Evolutionary conservation across 2,888 invertebrate genomes (phyloP).

Genomic region (Limulus polyphemus): DNA sequence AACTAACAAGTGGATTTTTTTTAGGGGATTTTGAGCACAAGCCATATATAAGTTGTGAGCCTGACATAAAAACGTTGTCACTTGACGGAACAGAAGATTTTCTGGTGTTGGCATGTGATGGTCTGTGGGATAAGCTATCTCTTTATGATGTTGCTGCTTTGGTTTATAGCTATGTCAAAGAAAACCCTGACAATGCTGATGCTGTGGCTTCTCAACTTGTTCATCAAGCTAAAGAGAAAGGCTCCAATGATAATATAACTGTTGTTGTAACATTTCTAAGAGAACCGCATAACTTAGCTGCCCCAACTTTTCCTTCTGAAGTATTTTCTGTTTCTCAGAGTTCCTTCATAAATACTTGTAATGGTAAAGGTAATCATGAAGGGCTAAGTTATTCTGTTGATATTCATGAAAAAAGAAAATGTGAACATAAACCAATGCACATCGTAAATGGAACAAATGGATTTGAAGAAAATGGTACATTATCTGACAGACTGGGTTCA

Average conservation of each 20-base stretch:
- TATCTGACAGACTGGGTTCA: too few relatives aligned
- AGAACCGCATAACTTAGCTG: constrained; percentile 18
- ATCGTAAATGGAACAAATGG: too few relatives aligned
- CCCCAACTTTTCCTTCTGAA: too few relatives aligned
- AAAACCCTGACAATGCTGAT: constrained; percentile 49
- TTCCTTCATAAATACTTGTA: too few relatives aligned
- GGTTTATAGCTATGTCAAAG: constrained; percentile 55
- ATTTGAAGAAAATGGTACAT: too few relatives aligned
- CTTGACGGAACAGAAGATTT: constrained; percentile 73
- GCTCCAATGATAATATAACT: constrained; percentile 79
- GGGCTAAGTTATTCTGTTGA: too few relatives aligned
- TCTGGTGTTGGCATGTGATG: constrained; percentile 82
- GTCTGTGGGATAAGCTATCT: constrained; percentile 71
- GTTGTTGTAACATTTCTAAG: constrained; percentile 74
- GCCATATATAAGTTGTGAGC: constrained; percentile 67
- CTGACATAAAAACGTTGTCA: constrained; percentile 53
- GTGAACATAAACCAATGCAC: too few relatives aligned
- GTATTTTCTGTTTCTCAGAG: too few relatives aligned
- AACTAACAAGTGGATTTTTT: constrained; percentile 21
- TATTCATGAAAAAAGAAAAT: too few relatives aligned
- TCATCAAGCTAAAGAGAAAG: constrained; percentile 57
- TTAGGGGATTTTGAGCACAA: constrained; percentile 70
- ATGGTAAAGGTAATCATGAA: too few relatives aligned
- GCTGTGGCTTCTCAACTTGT: constrained; percentile 56
- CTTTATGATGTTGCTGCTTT: constrained; percentile 56